Percentiles rank a stretch among this genome's conserved stretches.
phyloP scores from a whole-genome alignment of 2,113 vertebrate species.

The Naja naja region DNA sequence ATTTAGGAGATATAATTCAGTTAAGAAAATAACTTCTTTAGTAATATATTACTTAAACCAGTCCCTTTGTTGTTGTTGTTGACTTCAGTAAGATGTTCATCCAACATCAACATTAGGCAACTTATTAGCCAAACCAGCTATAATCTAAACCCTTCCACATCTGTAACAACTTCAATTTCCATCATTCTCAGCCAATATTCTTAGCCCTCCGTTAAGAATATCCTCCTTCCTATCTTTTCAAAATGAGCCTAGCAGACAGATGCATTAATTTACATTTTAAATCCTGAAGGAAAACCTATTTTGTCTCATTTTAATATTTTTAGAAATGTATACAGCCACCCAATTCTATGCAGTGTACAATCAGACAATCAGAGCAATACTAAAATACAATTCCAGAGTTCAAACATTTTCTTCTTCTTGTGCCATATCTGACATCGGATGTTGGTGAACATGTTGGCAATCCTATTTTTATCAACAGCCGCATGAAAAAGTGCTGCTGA shows the following conservation, averaged over 20 bases:
- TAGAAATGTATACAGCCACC: background rate
- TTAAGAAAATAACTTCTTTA: background rate
- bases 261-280: background rate
- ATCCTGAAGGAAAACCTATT: background rate
- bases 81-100: background rate
- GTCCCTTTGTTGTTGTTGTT: conserved; percentile 15
- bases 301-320: background rate
- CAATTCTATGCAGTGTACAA: background rate
- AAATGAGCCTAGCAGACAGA: background rate
- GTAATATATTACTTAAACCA: conserved; percentile 9
- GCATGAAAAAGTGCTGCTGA: no score
- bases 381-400: background rate
- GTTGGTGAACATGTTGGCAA: no score
- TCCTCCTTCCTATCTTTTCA: background rate
- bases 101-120: background rate
- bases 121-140: background rate
- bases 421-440: no score
- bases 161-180: background rate
- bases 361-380: background rate
- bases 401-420: background rate
- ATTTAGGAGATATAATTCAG: background rate
- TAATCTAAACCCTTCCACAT: background rate
- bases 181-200: background rate
- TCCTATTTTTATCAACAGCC: no score
- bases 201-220: background rate